Percentiles rank a stretch among this genome's conserved stretches.
Conservation (phyloP, 2,797 vertebrate species). For the Centroberyx gerrardi region DNA sequence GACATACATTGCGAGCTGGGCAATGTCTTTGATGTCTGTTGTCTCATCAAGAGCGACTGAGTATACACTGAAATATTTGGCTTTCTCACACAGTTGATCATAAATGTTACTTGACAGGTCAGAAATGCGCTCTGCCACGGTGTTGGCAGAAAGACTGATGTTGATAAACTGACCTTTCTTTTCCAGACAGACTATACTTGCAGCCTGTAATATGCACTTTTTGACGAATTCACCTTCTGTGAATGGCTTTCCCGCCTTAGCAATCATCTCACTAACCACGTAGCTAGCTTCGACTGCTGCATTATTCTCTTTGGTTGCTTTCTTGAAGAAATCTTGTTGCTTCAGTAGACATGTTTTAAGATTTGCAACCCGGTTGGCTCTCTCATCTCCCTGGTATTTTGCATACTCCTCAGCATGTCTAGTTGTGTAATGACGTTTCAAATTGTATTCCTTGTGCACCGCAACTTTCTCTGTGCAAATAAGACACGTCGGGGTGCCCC, state of each 20-base stretch:
- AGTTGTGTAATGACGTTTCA: neutral
- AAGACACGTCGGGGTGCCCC: slow-evolving; percentile 32
- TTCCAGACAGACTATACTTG: slow-evolving; percentile 29
- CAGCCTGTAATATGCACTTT: slow-evolving; percentile 35
- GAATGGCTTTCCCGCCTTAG: slow-evolving; percentile 8
- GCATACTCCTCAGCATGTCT: slow-evolving; percentile 35
- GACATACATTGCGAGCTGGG: too few species aligned
- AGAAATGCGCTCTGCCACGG: slow-evolving; percentile 44
- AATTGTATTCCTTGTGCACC: too few species aligned
- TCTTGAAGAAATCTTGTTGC: slow-evolving; percentile 37
- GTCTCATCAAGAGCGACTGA: too few species aligned
- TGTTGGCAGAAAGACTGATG: slow-evolving; percentile 48
- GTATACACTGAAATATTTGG: too few species aligned
- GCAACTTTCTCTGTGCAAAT: slow-evolving; percentile 40
- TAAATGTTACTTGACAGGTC: slow-evolving; percentile 3
- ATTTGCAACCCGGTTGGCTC: slow-evolving; percentile 13
- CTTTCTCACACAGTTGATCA: slow-evolving; percentile 2
- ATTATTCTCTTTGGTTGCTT: slow-evolving; percentile 18
- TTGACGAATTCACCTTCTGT: slow-evolving; percentile 37
- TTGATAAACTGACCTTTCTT: slow-evolving; percentile 35
- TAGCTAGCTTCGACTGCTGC: slow-evolving; percentile 10
- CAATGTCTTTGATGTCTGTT: too few species aligned
- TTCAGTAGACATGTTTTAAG: slow-evolving; percentile 41
- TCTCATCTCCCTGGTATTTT: slow-evolving; percentile 44
- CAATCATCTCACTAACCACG: slow-evolving; percentile 16